phyloP scores from a whole-genome alignment of 2,797 vertebrate species.

The Cryptoblepharus egeriae region DNA sequence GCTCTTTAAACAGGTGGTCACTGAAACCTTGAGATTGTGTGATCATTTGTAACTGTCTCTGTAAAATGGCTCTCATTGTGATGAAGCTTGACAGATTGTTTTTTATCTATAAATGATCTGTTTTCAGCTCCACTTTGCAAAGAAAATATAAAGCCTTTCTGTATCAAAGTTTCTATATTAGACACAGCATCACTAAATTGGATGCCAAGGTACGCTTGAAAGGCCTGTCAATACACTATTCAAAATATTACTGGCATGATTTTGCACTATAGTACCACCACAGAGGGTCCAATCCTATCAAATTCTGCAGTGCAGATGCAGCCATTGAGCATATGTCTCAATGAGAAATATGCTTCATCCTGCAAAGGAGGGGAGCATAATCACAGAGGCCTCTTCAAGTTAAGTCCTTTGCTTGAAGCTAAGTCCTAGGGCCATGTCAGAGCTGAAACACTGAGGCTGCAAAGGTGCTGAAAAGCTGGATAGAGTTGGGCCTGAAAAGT shows the following conservation, averaged over 20 bases:
- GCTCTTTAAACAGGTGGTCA: neutral
- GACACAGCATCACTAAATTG: neutral
- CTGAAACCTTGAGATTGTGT: neutral
- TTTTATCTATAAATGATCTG: constrained; percentile 6
- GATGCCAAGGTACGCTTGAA: neutral
- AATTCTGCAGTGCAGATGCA: too few relatives aligned
- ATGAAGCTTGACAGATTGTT: neutral
- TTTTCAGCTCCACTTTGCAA: neutral
- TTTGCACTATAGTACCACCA: neutral
- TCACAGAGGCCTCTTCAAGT: too few relatives aligned
- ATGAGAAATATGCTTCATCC: too few relatives aligned
- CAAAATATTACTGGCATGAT: neutral
- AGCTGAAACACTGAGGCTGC: too few relatives aligned
- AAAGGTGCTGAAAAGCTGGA: too few relatives aligned
- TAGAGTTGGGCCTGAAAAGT: too few relatives aligned
- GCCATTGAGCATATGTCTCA: too few relatives aligned
- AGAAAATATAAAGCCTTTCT: neutral
- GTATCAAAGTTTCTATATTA: neutral
- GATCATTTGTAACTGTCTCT: constrained; percentile 23
- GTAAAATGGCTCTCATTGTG: constrained; percentile 24
- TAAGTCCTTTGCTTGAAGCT: too few relatives aligned
- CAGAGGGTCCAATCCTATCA: too few relatives aligned
- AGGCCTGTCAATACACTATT: neutral
- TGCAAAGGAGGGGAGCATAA: too few relatives aligned
- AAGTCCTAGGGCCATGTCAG: too few relatives aligned